Evolutionary conservation across 2,113 vertebrate species (phyloP).

Genomic region (Chloropsis hardwickii): DNA sequence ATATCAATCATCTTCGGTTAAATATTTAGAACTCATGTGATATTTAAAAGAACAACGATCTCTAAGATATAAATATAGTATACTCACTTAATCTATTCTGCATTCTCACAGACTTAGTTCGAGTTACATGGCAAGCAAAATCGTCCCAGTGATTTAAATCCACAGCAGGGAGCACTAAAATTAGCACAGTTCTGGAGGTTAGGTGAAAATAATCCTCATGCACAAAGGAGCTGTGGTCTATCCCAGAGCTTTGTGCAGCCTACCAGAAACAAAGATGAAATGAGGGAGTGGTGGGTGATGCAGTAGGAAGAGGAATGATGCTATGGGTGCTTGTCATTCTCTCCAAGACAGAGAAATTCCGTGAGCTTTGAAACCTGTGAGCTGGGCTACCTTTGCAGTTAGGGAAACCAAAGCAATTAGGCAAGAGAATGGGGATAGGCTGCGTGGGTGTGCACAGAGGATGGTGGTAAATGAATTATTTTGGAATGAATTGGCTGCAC

Average conservation of each 20-base stretch:
- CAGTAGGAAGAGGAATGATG: neutral
- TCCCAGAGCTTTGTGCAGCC: neutral
- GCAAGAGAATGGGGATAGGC: neutral
- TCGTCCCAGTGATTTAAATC: conserved; percentile 9
- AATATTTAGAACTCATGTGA: conserved; percentile 23
- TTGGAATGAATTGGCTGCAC: neutral
- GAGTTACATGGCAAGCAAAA: neutral
- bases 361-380: neutral
- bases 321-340: neutral
- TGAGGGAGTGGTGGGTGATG: neutral
- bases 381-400: neutral
- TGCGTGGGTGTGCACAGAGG: neutral
- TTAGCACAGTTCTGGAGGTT: neutral
- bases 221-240: neutral
- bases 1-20: neutral
- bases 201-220: neutral
- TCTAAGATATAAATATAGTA: conserved; percentile 15
- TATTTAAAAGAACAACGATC: conserved; percentile 44
- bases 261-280: neutral
- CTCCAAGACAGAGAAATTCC: accelerated
- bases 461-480: neutral
- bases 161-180: conserved; percentile 13
- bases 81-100: neutral
- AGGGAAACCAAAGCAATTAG: neutral
- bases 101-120: neutral